Evolutionary conservation across 2,113 vertebrate genomes (phyloP).

Genomic region (Lucifuga dentata): DNA sequence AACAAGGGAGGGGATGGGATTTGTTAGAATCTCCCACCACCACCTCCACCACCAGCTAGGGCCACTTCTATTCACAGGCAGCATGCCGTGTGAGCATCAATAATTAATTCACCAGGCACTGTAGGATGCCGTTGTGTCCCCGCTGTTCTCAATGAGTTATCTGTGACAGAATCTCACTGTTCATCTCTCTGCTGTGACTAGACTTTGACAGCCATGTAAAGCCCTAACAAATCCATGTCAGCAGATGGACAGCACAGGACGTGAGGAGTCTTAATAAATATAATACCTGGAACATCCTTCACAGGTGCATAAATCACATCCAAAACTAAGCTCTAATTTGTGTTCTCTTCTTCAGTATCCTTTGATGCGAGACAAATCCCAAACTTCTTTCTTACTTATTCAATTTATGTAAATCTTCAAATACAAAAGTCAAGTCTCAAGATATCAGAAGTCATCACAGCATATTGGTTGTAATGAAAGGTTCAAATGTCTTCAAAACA

Average conservation of each 20-base stretch:
- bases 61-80: constrained; percentile 57
- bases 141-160: constrained; percentile 53
- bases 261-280: constrained; percentile 20
- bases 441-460: constrained; percentile 1
- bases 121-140: constrained; percentile 69
- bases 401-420: constrained; percentile 12
- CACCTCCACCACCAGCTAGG: constrained; percentile 16
- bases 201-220: constrained; percentile 49
- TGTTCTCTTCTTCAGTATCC: background rate
- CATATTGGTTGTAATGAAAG: constrained; percentile 4
- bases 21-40: constrained; percentile 34
- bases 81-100: constrained; percentile 64
- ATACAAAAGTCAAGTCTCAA: background rate
- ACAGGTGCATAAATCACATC: constrained; percentile 32
- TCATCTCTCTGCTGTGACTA: constrained; percentile 44
- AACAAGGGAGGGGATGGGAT: constrained; percentile 18
- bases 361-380: constrained; percentile 11
- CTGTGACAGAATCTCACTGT: constrained; percentile 68
- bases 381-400: constrained; percentile 25
- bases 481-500: constrained; percentile 16
- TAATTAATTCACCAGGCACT: constrained; percentile 73
- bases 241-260: constrained; percentile 41
- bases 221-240: constrained; percentile 46
- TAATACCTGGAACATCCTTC: constrained; percentile 20
- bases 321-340: background rate